Base-by-base conservation (phyloP, 37 sponge, comb jelly and placozoan species). In the Beroe forskalii region DNA sequence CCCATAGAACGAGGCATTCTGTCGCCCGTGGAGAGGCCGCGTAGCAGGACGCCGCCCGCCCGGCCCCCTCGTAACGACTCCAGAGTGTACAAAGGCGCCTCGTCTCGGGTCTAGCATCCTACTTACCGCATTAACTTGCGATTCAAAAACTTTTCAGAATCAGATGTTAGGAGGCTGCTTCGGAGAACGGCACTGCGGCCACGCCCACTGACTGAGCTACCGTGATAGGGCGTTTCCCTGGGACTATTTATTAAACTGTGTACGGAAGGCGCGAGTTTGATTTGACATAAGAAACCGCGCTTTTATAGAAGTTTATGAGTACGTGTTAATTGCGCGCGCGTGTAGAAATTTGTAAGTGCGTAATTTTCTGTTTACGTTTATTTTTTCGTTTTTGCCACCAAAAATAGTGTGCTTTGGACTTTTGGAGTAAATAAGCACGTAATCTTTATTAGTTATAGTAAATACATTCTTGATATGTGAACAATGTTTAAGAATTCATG, bases 71-170 rank as follows among this genome's bases (percentile, higher is more conserved):
- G 86, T 4, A 80, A 44, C 30, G 86, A 80, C 44, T 28, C 28
- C 40, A 32, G 86, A 4, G 86, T 80, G 14, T 80, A 80, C 86
- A 80, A 80, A 37, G 86, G 86, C 55, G 27, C 86, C 17, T 80
- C 86, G 2, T 80, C 86, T 4, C 37, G 86, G 19, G 86, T 80
- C 8, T 80, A 80, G 31, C 40, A 0, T 0, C 55, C 17, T 48
- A 80, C 40, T 27, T 38, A 38, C 35, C 37, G 38, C 86, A 80
- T 80, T 44, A 19, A 69, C 42, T 17, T 80, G 86, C 86, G 86
- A 80, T 80, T 80, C 86, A 80, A 80, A 80, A 80, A 80, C 86
- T 44, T 25, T 80, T 80, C 86, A 80, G 72, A 63, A 32, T 69
- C 72, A 69, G 72, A 69, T 69, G 32, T 31, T 69, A 69, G 72